Conservation (phyloP, 2,888 invertebrate genomes). For the Sarcophaga variegata region DNA sequence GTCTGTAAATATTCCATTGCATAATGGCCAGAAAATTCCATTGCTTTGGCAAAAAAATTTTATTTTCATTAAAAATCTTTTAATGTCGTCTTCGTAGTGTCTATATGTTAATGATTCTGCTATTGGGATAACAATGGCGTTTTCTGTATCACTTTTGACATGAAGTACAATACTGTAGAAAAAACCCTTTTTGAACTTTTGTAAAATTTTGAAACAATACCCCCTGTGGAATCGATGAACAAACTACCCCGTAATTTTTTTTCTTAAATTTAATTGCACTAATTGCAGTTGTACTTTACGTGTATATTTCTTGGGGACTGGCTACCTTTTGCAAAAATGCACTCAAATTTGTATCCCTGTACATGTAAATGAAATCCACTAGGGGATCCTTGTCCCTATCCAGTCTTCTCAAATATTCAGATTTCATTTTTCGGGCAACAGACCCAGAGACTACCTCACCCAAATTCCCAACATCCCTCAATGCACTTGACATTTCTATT, state of each 20-base stretch:
- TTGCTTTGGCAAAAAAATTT: not conserved
- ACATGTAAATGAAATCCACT: not conserved
- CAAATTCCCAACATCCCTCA: not conserved
- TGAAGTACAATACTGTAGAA: not conserved
- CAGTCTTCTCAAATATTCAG: not conserved
- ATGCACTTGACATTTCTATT: not conserved
- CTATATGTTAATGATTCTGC: too few relatives aligned
- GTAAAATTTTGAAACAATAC: too few relatives aligned
- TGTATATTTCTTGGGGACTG: not conserved
- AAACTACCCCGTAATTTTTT: not conserved
- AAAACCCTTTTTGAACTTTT: not conserved
- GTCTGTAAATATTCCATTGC: not conserved
- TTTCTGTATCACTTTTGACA: not conserved
- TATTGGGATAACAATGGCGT: not conserved
- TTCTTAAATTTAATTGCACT: not conserved
- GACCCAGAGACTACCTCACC: not conserved
- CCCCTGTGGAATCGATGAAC: not conserved
- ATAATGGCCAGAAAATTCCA: constrained; percentile 2
- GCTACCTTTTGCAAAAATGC: not conserved
- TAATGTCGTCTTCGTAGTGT: not conserved
- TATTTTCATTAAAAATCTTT: not conserved
- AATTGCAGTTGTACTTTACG: not conserved
- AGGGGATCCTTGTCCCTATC: not conserved
- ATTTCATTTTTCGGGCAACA: constrained; percentile 7
- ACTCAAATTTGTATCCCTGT: not conserved